Percentiles rank a stretch among this genome's conserved stretches.
Conservation (phyloP, 2,113 vertebrate species). For the Neotragus moschatus region DNA sequence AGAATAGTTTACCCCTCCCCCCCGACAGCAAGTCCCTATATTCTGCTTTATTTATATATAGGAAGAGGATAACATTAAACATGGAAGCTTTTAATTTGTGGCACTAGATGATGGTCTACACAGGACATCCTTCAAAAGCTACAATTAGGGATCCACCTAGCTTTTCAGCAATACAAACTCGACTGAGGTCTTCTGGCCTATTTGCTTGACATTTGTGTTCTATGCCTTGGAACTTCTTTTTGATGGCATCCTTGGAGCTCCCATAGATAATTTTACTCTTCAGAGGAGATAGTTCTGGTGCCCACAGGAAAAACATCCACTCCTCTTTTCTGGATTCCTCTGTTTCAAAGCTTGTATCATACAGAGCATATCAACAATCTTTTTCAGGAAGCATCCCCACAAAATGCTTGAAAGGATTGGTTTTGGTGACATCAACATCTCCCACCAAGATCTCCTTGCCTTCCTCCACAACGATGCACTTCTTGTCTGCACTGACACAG, state of each 20-base stretch:
- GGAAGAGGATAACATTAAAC: conserved; percentile 76
- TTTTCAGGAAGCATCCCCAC: conserved; percentile 84
- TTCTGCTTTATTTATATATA: conserved; percentile 76
- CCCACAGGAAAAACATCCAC: conserved; percentile 87
- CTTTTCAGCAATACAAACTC: conserved; percentile 82
- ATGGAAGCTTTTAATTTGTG: conserved; percentile 80
- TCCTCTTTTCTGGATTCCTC: conserved; percentile 86
- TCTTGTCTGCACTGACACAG: conserved; percentile 83
- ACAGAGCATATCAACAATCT: conserved; percentile 84
- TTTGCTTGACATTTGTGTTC: conserved; percentile 85
- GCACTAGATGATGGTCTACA: conserved; percentile 81
- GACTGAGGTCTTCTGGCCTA: conserved; percentile 83
- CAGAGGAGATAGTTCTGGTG: conserved; percentile 92
- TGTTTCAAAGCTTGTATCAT: conserved; percentile 84
- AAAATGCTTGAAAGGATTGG: conserved; percentile 87
- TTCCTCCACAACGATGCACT: conserved; percentile 84
- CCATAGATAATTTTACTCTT: conserved; percentile 93
- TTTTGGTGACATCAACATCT: conserved; percentile 86
- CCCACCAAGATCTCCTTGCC: conserved; percentile 85
- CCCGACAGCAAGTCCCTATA: conserved; percentile 76
- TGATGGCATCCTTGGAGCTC: conserved; percentile 93
- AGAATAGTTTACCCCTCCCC: conserved; percentile 72
- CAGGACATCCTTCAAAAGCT: conserved; percentile 82
- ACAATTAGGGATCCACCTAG: conserved; percentile 84
- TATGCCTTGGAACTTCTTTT: conserved; percentile 98